phyloP scores from a whole-genome alignment of 1,140 invertebrate genomes.

The Tyrophagus putrescentiae region DNA sequence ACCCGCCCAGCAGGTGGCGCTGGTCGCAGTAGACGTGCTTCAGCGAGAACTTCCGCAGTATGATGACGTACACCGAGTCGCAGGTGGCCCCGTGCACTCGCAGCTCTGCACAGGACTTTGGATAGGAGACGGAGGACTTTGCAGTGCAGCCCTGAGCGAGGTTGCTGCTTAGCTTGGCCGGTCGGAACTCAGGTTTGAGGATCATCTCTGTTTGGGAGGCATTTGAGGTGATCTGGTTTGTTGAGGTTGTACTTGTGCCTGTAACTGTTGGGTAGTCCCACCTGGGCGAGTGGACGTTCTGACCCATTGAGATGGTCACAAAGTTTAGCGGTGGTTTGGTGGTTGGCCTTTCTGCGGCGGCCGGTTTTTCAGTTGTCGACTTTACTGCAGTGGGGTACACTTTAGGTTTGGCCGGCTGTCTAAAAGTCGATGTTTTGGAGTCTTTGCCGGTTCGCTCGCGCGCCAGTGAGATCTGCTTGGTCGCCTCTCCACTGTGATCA shows the following conservation, averaged over 20 bases:
- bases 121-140: background rate
- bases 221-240: background rate
- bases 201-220: background rate
- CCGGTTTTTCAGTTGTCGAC: background rate
- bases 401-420: background rate
- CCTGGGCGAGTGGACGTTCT: background rate
- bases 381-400: background rate
- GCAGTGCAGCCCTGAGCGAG: background rate
- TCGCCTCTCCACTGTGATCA: background rate
- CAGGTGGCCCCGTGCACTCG: slow-evolving; percentile 63
- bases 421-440: background rate
- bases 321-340: too few relatives aligned
- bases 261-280: background rate
- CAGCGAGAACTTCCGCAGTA: slow-evolving; percentile 67
- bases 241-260: background rate
- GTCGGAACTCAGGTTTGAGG: background rate
- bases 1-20: slow-evolving; percentile 72
- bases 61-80: slow-evolving; percentile 70
- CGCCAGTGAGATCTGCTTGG: background rate
- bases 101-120: slow-evolving; percentile 51
- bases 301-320: background rate
- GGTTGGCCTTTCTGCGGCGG: background rate
- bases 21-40: slow-evolving; percentile 74
- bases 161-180: background rate
- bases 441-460: background rate